phyloP scores from a whole-genome alignment of 2,888 invertebrate genomes.

The Rotaria macrura region DNA sequence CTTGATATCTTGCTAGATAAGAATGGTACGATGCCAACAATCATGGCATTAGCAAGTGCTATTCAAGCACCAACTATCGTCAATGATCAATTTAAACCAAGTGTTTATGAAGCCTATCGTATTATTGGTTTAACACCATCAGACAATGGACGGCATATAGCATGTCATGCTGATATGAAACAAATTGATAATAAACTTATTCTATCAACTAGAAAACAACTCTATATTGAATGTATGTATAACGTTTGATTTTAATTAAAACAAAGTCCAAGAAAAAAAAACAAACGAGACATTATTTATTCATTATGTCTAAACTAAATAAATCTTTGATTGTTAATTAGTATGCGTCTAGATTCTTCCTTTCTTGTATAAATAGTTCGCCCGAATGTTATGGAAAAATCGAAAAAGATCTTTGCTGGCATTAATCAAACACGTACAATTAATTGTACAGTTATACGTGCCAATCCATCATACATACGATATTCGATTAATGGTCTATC shows the following conservation, averaged over 20 bases:
- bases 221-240: slow-evolving; percentile 17
- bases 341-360: too few relatives aligned
- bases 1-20: not conserved
- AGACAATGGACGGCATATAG: not conserved
- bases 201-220: not conserved
- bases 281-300: not conserved
- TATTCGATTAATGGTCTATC: not conserved
- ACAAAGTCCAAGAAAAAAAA: too few relatives aligned
- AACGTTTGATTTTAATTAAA: not conserved
- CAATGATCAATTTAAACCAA: slow-evolving; percentile 9
- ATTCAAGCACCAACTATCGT: not conserved
- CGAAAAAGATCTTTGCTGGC: not conserved
- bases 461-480: not conserved
- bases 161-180: not conserved
- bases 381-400: not conserved
- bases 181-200: not conserved
- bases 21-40: not conserved
- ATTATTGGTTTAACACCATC: not conserved
- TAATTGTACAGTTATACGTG: slow-evolving; percentile 5
- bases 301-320: not conserved
- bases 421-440: slow-evolving; percentile 19
- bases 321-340: not conserved
- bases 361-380: not conserved
- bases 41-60: not conserved
- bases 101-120: not conserved